phyloP scores from a whole-genome alignment of 2,888 invertebrate genomes.

The Orchesella flavescens region DNA sequence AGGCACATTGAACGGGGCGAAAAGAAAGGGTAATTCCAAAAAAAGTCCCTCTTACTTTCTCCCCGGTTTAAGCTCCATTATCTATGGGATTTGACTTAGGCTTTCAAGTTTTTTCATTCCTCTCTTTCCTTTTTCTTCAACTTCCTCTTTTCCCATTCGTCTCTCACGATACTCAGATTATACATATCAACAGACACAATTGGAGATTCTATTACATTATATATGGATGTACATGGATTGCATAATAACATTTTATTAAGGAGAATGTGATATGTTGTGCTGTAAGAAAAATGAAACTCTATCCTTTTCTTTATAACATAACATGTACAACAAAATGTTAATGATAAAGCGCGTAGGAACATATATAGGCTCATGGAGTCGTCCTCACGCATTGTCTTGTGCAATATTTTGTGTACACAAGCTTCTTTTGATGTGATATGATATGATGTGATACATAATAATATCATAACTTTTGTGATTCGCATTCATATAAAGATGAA shows the following conservation, averaged over 20 bases:
- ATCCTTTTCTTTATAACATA: conserved; percentile 26
- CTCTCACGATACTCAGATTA: conserved; percentile 37
- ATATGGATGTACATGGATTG: conserved; percentile 21
- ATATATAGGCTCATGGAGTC: no score
- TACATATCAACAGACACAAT: conserved; percentile 4
- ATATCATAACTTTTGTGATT: no score
- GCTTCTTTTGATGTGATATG: no score
- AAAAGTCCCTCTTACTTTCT: conserved; percentile 49
- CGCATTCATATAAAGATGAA: no score
- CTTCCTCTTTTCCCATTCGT: conserved; percentile 13
- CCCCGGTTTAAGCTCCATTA: conserved; percentile 60
- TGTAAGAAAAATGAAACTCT: conserved; percentile 53
- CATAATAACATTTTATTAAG: conserved; percentile 40
- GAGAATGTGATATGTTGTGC: conserved; percentile 40
- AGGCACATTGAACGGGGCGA: not conserved
- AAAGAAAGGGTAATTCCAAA: conserved; percentile 53
- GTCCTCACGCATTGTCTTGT: no score
- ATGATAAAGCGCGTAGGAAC: no score
- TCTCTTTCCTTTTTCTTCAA: not conserved
- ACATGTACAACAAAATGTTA: not conserved
- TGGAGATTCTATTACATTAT: conserved; percentile 15
- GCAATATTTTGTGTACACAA: no score
- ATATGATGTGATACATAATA: no score
- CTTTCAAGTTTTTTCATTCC: conserved; percentile 57
- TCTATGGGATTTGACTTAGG: conserved; percentile 63